phyloP scores from a whole-genome alignment of 2,797 vertebrate species.

The Macroramphosus scolopax region DNA sequence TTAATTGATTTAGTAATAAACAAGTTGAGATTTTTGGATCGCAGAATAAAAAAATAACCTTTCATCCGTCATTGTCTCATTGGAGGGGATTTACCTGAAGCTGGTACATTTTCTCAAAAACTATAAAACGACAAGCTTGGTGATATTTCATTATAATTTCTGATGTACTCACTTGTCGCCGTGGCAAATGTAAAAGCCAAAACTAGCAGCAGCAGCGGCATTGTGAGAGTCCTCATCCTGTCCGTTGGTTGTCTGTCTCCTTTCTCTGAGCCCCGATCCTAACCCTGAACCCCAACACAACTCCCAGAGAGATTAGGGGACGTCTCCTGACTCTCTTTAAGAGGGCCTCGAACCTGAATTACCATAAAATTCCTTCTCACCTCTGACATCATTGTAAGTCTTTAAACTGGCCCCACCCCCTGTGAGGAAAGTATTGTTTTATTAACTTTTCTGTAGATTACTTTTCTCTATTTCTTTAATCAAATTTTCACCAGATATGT shows the following conservation, averaged over 20 bases:
- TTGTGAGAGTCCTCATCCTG: conserved; percentile 70
- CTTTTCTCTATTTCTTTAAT: background rate
- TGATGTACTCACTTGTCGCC: conserved; percentile 70
- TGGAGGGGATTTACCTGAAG: too few relatives aligned
- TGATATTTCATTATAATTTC: too few relatives aligned
- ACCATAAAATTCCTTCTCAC: conserved; percentile 76
- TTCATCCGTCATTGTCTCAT: too few relatives aligned
- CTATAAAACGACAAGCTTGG: too few relatives aligned
- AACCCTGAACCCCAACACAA: conserved; percentile 54
- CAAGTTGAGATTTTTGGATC: too few relatives aligned
- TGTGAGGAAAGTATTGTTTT: conserved; percentile 13
- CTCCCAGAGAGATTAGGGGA: conserved; percentile 46
- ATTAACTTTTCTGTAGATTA: conserved; percentile 1
- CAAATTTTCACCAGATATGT: background rate
- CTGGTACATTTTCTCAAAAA: too few relatives aligned
- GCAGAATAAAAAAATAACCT: too few relatives aligned
- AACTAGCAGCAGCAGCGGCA: conserved; percentile 51
- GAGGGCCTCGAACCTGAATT: conserved; percentile 66
- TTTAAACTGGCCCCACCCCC: conserved; percentile 50
- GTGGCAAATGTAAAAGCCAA: conserved; percentile 56
- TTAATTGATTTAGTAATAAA: too few relatives aligned
- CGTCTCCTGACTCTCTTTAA: conserved; percentile 65
- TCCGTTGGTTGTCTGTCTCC: conserved; percentile 23
- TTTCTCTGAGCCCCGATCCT: conserved; percentile 53
- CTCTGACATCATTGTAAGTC: conserved; percentile 67